Percentiles rank a stretch among this genome's conserved stretches.
These are phyloP conservation scores for Amphiprion percula DNA, from an alignment of 2,113 vertebrate genomes.

Conservation along the genomic window DNA sequence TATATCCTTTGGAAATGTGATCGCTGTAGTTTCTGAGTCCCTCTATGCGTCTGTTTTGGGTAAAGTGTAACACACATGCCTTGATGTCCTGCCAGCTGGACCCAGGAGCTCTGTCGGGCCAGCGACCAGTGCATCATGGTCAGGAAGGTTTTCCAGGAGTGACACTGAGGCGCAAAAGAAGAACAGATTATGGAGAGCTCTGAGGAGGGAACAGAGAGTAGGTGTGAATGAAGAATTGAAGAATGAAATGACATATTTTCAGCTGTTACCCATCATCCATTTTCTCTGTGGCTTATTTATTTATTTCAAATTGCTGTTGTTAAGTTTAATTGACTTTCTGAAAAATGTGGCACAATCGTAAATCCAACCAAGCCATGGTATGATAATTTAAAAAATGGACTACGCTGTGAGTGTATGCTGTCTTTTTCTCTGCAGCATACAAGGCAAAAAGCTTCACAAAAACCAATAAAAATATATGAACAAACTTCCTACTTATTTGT, in stretches of 20 bases:
- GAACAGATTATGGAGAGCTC: not conserved
- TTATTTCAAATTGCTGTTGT: no score
- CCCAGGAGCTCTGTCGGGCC: constrained; percentile 85
- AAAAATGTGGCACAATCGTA: no score
- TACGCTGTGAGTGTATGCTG: no score
- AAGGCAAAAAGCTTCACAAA: no score
- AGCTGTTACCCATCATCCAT: not conserved
- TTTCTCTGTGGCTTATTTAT: not conserved
- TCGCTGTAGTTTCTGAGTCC: not conserved
- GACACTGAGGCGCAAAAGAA: constrained; percentile 69
- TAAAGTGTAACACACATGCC: constrained; percentile 68
- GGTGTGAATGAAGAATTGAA: no score
- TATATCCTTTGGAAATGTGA: not conserved
- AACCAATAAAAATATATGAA: no score
- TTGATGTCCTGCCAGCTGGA: constrained; percentile 88
- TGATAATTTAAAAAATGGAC: no score
- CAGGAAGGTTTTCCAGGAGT: constrained; percentile 87
- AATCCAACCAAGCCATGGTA: no score
- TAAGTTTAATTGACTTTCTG: no score
- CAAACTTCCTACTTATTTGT: no score
- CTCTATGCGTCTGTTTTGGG: not conserved
- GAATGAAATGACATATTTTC: not conserved
- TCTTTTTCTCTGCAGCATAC: no score
- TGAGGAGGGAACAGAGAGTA: not conserved
- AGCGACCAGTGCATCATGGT: constrained; percentile 88